Conservation (phyloP, 1,140 invertebrate genomes). For the Chironomus tepperi region DNA sequence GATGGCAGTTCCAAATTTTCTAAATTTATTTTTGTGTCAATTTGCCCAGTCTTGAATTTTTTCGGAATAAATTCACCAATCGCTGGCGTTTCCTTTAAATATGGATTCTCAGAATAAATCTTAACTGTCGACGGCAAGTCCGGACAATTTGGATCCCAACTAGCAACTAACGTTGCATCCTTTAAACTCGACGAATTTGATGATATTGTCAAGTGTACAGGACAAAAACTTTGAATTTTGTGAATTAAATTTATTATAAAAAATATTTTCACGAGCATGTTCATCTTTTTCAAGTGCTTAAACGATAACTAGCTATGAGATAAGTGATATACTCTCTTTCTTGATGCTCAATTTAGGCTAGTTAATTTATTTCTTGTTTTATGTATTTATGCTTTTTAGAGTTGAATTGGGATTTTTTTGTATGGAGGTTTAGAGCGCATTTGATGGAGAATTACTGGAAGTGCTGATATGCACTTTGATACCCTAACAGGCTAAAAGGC, state of each 20-base stretch:
- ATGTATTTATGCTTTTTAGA: no score
- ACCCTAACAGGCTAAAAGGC: no score
- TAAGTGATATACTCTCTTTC: neutral
- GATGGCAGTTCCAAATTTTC: conserved; percentile 41
- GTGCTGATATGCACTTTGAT: no score
- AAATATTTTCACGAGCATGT: neutral
- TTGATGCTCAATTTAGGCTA: neutral
- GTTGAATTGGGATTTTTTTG: no score
- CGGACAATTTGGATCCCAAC: conserved; percentile 45
- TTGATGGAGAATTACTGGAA: no score
- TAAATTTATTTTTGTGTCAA: conserved; percentile 42
- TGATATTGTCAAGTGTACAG: conserved; percentile 34
- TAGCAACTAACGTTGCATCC: conserved; percentile 45
- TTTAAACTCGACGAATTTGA: conserved; percentile 33
- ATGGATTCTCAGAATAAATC: conserved; percentile 34
- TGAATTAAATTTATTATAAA: neutral
- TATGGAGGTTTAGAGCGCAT: no score
- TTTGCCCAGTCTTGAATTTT: conserved; percentile 38
- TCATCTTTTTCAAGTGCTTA: no score
- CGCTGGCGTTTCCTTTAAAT: conserved; percentile 32
- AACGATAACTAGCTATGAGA: neutral
- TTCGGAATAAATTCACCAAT: conserved; percentile 31
- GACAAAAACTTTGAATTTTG: conserved; percentile 28
- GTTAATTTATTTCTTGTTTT: no score
- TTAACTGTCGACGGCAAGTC: conserved; percentile 35